Evolutionary conservation across 2,888 invertebrate genomes (phyloP), one percentile per base, ranked within the genome.

Genomic region (Megalurothrips usitatus): DNA sequence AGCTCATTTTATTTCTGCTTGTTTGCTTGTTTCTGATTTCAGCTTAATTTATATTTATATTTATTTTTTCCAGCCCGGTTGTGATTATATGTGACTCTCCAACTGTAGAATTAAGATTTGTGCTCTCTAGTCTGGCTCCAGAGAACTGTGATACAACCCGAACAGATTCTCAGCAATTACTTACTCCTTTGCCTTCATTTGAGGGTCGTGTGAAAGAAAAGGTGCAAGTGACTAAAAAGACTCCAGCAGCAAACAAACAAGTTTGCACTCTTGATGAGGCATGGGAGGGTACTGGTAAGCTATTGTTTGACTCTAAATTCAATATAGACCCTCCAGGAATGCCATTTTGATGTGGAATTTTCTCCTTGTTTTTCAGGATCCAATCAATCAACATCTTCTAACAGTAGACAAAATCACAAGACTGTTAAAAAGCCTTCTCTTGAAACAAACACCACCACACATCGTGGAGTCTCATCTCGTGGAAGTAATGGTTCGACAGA

Each of bases 1-100:
- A 88, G 85, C 87, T 85, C 43, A 78, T 79, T n/a, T 26, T 79
- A 75, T 58, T 82, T 4, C 11, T 23, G 4, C 23, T 26, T 23
- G 11, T 75, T 23, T 11, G 68, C 34, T 43, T 43, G 34, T 43
- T 43, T 43, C 34, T 43, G 34, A 6, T 4, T 43, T 43, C 34
- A 4, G 2, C 6, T 43, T 43, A 26, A 23, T 23, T 12, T 12
- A 17, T 26, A 26, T 23, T 75, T 75, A 8, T 23, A 14, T 58
- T 17, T 58, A 0, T 26, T 26, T 9, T 75, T 75, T 26, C 26
- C 9, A 75, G 68, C 23, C 68, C 68, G 10, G 68, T 75, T 75
- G 68, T 75, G 23, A 75, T 75, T 26, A 75, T 75, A 23, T 26
- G 68, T 75, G 68, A 75, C 26, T 75, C 68, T 0, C 23, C 68